Percentiles rank a stretch among this genome's conserved stretches.
Conservation (phyloP, 2,113 vertebrate species). For the Tauraco erythrolophus region DNA sequence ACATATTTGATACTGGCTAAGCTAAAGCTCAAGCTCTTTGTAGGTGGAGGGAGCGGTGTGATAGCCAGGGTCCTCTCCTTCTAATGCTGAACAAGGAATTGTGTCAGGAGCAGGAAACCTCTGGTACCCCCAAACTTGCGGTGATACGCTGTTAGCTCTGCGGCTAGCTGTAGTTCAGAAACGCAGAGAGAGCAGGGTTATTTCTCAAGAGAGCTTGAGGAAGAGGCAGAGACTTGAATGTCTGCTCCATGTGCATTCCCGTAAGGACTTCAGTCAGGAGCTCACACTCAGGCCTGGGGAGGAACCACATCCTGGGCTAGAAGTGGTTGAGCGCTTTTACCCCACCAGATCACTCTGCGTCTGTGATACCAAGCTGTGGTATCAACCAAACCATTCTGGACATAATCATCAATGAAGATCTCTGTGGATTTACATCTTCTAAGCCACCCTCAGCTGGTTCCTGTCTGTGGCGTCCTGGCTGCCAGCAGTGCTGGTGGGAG, state of each 20-base stretch:
- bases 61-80: neutral
- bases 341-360: neutral
- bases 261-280: neutral
- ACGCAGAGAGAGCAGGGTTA: neutral
- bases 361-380: neutral
- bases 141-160: neutral
- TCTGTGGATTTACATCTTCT: neutral
- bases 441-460: neutral
- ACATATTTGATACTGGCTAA: neutral
- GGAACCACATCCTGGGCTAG: neutral
- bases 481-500: neutral
- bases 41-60: neutral
- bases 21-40: neutral
- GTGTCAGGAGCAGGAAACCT: neutral
- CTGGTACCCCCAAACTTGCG: accelerated
- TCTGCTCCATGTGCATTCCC: neutral
- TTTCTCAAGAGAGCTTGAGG: neutral
- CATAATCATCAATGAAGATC: neutral
- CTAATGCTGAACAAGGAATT: neutral
- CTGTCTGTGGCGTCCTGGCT: neutral
- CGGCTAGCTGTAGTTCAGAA: neutral
- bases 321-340: neutral
- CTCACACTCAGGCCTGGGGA: neutral
- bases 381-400: neutral
- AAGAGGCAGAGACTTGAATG: neutral